Base-by-base conservation (phyloP, 2,888 invertebrate genomes). In the Ecdyonurus torrentis region DNA sequence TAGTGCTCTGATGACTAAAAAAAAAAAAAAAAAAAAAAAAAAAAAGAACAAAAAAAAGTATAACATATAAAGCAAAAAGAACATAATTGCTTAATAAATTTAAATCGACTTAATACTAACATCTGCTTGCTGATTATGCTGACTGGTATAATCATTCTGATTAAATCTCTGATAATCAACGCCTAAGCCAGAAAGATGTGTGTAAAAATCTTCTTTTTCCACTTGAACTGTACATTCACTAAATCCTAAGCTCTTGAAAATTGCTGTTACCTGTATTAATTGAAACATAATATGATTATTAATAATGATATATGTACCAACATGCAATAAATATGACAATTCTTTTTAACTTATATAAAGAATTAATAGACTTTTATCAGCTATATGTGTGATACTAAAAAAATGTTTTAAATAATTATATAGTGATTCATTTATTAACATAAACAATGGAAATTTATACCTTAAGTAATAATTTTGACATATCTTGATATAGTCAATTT, bases 141-240 rank as follows among this genome's bases (percentile, higher is more conserved):
- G 37, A 37, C 37, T 37, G 15, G 15, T 37, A 10, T 10, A 10
- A 37, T 37, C 37, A 37, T 15, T 37, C 37, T 37, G 37, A 15
- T 37, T 37, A 5, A 37, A 37, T 15, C 55, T 7, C 7, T 55
- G n/a, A n/a, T 55, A 55, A 22, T 55, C 22, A 7, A 55, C 20
- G 19, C 65, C 62, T 52, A 66, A 50, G 22, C 65, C 65, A 50
- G 62, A 24, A 61, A 67, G 61, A 62, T 67, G 67, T 37, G 63
- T 61, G 23, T 63, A 63, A 55, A 65, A 67, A 23, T 65, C 66
- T 52, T 66, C 65, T 22, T 67, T 67, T 58, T 66, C 67, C 53
- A 66, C 66, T 58, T 67, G 67, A 25, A 65, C 66, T 22, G 63
- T 64, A 3, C 65, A 63, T 58, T 66, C 65, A 52, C 62, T 61